Percentiles rank a stretch among this genome's conserved stretches.
These are phyloP conservation scores for Dinocampus coccinellae DNA, from an alignment of 2,888 invertebrate genomes.

Conservation along the genomic window DNA sequence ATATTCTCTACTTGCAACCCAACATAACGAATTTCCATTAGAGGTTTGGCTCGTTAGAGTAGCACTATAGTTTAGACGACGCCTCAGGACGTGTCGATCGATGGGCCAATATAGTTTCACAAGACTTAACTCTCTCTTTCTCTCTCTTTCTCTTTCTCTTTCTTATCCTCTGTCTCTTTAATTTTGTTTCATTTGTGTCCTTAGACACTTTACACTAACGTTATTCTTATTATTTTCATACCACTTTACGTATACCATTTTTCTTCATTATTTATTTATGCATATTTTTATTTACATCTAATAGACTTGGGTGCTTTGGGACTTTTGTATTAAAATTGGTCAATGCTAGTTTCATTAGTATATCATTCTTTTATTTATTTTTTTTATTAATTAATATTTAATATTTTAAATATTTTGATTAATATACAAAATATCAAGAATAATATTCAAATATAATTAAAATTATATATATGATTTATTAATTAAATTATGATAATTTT, in stretches of 20 bases:
- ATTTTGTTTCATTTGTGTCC: neutral
- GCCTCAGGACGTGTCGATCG: conserved; percentile 21
- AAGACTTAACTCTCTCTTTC: conserved; percentile 24
- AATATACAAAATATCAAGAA: too few species aligned
- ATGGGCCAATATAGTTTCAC: conserved; percentile 23
- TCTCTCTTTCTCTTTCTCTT: conserved; percentile 11
- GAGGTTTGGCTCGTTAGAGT: conserved; percentile 39
- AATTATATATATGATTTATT: neutral
- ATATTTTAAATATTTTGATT: too few species aligned
- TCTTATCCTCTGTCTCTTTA: conserved; percentile 18
- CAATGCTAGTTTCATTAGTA: conserved; percentile 15
- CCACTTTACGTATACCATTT: conserved; percentile 20
- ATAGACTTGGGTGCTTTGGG: conserved; percentile 5
- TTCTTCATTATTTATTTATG: neutral
- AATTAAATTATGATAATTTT: neutral
- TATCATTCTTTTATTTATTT: too few species aligned
- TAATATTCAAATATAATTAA: neutral
- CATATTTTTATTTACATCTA: conserved; percentile 10
- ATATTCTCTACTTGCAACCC: conserved; percentile 32
- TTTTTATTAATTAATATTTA: too few species aligned
- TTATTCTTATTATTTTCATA: neutral
- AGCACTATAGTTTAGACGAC: conserved; percentile 24
- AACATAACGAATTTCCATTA: conserved; percentile 41
- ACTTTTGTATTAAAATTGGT: conserved; percentile 22
- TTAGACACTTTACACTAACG: neutral